These are phyloP conservation scores for Nothobranchius kuhntae DNA, from an alignment of 2,113 vertebrate genomes.

Conservation along the genomic window DNA sequence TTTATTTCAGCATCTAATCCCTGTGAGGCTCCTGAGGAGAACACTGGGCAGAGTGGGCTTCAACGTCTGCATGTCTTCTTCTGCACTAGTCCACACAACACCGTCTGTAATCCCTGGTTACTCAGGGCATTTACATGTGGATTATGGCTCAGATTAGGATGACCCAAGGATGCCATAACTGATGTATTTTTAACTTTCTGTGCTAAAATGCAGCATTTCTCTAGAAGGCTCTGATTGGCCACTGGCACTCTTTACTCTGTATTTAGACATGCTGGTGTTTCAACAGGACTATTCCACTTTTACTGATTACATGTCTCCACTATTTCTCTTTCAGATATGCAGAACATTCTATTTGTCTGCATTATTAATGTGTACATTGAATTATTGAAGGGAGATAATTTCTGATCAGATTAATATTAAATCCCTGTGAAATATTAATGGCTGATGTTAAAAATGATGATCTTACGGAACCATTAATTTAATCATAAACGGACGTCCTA, in stretches of 20 bases:
- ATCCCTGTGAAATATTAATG: conserved; percentile 78
- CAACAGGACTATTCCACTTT: conserved; percentile 27
- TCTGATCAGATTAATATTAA: conserved; percentile 82
- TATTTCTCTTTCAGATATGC: conserved; percentile 37
- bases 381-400: conserved; percentile 80
- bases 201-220: background rate
- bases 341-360: conserved; percentile 73
- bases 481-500: conserved; percentile 69
- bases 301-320: conserved; percentile 35
- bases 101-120: conserved; percentile 20
- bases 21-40: conserved; percentile 57
- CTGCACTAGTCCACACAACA: conserved; percentile 23
- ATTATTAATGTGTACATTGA: conserved; percentile 77
- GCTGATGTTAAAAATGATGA: conserved; percentile 63
- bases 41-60: conserved; percentile 32
- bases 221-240: background rate
- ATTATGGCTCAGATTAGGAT: conserved; percentile 32
- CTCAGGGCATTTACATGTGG: conserved; percentile 20
- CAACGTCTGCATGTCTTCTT: conserved; percentile 30
- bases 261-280: conserved; percentile 5
- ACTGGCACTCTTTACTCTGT: background rate
- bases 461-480: conserved; percentile 66
- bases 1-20: conserved; percentile 70
- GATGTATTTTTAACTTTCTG: background rate
- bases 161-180: conserved; percentile 5